Conservation (phyloP, 2,888 invertebrate genomes). For the Luperina nickerlii region DNA sequence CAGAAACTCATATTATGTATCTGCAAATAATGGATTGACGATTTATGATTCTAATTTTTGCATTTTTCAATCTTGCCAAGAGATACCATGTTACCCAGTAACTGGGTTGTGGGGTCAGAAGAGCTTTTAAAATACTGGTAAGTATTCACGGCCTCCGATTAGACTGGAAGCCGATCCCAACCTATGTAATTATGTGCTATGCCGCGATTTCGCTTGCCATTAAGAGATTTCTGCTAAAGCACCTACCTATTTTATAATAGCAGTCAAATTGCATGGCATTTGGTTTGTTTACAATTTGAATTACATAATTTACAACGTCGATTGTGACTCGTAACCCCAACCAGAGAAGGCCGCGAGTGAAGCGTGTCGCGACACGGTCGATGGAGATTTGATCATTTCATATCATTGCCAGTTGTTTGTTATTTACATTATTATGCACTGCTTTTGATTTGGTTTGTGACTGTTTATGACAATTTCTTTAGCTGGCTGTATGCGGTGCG, state of each 20-base stretch:
- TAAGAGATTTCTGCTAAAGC: no score
- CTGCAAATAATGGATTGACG: neutral
- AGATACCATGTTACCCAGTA: neutral
- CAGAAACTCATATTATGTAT: neutral
- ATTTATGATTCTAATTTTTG: neutral
- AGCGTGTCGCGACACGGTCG: slow-evolving; percentile 67
- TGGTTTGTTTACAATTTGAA: slow-evolving; percentile 63
- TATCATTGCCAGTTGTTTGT: slow-evolving; percentile 56
- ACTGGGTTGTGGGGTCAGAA: neutral
- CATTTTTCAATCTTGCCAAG: neutral
- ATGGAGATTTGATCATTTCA: slow-evolving; percentile 50
- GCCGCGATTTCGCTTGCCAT: no score
- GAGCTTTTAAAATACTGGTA: neutral
- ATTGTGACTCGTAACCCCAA: slow-evolving; percentile 50
- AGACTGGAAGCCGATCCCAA: neutral
- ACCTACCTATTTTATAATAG: slow-evolving; percentile 15
- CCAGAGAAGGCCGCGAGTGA: slow-evolving; percentile 64
- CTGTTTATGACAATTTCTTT: neutral
- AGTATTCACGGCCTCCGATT: neutral
- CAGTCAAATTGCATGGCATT: slow-evolving; percentile 19
- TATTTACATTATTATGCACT: slow-evolving; percentile 26
- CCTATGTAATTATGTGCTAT: neutral
- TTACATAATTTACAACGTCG: slow-evolving; percentile 59
- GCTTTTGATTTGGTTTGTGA: slow-evolving; percentile 14
- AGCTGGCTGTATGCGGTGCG: neutral